Evolutionary conservation across 2,113 vertebrate genomes (phyloP).

Genomic region (Plotosus lineatus): DNA sequence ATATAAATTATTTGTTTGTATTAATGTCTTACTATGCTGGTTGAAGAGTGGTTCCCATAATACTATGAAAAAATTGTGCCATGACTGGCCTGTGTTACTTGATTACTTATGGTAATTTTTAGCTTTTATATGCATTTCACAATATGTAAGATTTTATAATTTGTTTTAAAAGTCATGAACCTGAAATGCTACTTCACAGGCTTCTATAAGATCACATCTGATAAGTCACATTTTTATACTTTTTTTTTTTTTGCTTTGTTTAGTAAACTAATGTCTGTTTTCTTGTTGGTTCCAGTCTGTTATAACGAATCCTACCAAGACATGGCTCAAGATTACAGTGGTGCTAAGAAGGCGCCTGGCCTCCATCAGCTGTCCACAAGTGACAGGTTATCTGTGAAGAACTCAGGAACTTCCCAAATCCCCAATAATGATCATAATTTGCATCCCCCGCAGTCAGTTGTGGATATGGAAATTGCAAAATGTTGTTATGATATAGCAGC

Average conservation of each 20-base stretch:
- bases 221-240: neutral
- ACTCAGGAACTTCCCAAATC: conserved; percentile 48
- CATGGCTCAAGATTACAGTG: conserved; percentile 62
- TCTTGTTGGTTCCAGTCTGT: conserved; percentile 54
- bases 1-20: neutral
- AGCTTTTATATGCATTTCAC: neutral
- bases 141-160: neutral
- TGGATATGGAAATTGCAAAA: conserved; percentile 53
- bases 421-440: conserved; percentile 58
- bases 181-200: neutral
- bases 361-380: conserved; percentile 55
- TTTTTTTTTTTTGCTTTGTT: neutral
- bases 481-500: conserved; percentile 56
- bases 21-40: neutral
- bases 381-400: conserved; percentile 59
- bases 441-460: conserved; percentile 13
- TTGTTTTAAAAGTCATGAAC: too few species aligned
- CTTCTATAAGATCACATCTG: neutral
- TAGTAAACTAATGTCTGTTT: conserved; percentile 1
- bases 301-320: conserved; percentile 65
- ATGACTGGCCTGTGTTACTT: neutral
- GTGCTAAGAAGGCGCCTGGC: conserved; percentile 58
- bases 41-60: neutral
- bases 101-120: neutral
- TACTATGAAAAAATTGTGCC: neutral